phyloP scores from a whole-genome alignment of 2,888 invertebrate genomes.

The Apamea crenata region DNA sequence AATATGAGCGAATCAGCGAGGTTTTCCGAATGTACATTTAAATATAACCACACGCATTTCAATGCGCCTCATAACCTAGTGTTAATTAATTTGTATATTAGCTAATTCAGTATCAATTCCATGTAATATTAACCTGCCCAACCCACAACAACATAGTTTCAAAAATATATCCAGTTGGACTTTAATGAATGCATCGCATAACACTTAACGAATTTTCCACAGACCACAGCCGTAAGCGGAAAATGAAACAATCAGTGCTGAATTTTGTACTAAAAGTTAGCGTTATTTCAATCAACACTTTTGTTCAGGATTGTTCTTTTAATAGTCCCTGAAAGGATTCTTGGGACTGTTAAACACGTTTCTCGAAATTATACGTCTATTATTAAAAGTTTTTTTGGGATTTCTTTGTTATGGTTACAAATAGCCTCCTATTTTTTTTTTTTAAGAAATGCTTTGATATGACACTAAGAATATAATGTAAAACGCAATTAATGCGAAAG shows the following conservation, averaged over 20 bases:
- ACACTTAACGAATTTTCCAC: constrained; percentile 17
- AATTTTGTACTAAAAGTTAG: constrained; percentile 40
- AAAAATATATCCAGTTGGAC: constrained; percentile 11
- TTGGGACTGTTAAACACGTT: constrained; percentile 6
- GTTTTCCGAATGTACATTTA: not conserved
- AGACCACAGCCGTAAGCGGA: constrained; percentile 2
- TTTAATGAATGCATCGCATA: constrained; percentile 23
- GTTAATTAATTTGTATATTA: not conserved
- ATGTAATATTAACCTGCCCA: not conserved
- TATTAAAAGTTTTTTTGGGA: not conserved
- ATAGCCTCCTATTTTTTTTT: not conserved
- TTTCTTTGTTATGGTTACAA: not conserved
- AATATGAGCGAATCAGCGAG: not conserved
- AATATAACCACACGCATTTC: not conserved
- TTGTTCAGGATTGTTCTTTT: constrained; percentile 27
- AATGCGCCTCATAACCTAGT: not conserved
- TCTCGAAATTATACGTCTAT: not conserved
- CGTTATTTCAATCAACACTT: constrained; percentile 44
- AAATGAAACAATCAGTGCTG: constrained; percentile 42
- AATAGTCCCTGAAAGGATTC: constrained; percentile 21
- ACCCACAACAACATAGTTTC: not conserved
- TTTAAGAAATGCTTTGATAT: too few relatives aligned
- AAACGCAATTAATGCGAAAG: not conserved
- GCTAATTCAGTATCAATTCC: not conserved
- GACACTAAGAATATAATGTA: not conserved